Evolutionary conservation across 2,113 vertebrate species (phyloP), one percentile per base, ranked within the genome.

Genomic region (Rhineura floridana): DNA sequence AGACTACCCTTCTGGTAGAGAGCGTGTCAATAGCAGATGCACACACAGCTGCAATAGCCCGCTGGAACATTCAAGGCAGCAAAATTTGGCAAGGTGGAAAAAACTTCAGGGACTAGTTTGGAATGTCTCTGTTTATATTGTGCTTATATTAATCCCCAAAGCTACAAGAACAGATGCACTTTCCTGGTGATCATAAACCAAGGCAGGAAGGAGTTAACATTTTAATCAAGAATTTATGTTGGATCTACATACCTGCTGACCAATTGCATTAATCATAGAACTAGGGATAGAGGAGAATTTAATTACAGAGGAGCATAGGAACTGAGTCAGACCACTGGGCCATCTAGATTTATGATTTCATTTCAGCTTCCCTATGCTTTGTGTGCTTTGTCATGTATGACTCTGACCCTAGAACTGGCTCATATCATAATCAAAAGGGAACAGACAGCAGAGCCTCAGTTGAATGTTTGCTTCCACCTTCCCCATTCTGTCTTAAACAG

Each of bases 111-210:
- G 83, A 80, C 52, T 63, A 28, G 28, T 5, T 9, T 93, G 89
- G 87, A 90, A 94, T 88, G 13, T 67, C 87, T 72, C 19, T 82
- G 85, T 90, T 94, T 91, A 2, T 88, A 78, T 91, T 93, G 88
- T 72, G 76, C 83, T 91, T 92, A 81, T 90, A 81, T 73, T 80
- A 86, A 19, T 80, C 69, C 87, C 50, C 84, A 65, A 65, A 91
- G 83, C 77, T 81, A 86, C 36, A 13, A 23, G 92, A 88, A 90
- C 92, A 95, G 90, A 93, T 93, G 90, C 55, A 75, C 19, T 87
- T 67, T 90, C 67, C 72, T 77, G 81, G 79, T 75, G 83, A 84
- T 83, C 39, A 75, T 5, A 3, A 81, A 86, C 70, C 83, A 80
- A 84, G 89, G 75, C 33, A 59, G 80, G 15, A 8, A 81, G 77